Conservation (phyloP, 2,888 invertebrate genomes). For the Parthenolecanium corni region DNA sequence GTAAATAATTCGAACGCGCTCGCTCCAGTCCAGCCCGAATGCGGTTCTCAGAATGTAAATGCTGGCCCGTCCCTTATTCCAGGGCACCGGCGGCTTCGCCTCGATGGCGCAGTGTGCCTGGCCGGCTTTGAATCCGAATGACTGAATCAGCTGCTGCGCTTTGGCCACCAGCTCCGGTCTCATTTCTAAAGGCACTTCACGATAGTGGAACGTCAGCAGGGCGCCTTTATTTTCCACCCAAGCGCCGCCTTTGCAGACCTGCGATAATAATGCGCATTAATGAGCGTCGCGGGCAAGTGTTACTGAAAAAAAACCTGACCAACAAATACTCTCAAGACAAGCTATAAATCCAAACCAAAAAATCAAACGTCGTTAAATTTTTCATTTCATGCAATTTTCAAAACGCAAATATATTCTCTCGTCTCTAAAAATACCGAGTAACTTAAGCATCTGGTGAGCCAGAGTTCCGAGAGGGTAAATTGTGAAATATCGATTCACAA, state of each 20-base stretch:
- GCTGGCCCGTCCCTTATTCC: slow-evolving; percentile 83
- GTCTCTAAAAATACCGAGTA: too few species aligned
- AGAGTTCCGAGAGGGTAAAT: too few species aligned
- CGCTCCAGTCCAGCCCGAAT: slow-evolving; percentile 84
- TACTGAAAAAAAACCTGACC: too few species aligned
- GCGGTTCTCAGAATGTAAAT: slow-evolving; percentile 81
- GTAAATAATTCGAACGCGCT: slow-evolving; percentile 77
- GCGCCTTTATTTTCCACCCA: slow-evolving; percentile 42
- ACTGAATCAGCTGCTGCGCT: slow-evolving; percentile 59
- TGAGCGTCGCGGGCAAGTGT: not conserved
- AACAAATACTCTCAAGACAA: not conserved
- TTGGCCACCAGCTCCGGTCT: slow-evolving; percentile 57
- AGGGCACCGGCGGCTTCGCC: slow-evolving; percentile 78
- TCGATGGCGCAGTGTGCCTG: slow-evolving; percentile 79
- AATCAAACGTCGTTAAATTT: too few species aligned
- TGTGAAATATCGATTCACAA: too few species aligned
- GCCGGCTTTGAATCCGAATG: slow-evolving; percentile 65
- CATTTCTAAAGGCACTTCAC: slow-evolving; percentile 53
- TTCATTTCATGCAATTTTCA: not conserved
- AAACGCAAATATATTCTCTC: too few species aligned
- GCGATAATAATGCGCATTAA: not conserved
- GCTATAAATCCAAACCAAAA: not conserved
- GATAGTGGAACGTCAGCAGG: slow-evolving; percentile 40
- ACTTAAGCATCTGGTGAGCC: too few species aligned
- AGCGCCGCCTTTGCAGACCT: slow-evolving; percentile 38